These are phyloP conservation scores for Brachionus paranguensis DNA, from an alignment of 1,140 invertebrate genomes.

Conservation along the genomic window DNA sequence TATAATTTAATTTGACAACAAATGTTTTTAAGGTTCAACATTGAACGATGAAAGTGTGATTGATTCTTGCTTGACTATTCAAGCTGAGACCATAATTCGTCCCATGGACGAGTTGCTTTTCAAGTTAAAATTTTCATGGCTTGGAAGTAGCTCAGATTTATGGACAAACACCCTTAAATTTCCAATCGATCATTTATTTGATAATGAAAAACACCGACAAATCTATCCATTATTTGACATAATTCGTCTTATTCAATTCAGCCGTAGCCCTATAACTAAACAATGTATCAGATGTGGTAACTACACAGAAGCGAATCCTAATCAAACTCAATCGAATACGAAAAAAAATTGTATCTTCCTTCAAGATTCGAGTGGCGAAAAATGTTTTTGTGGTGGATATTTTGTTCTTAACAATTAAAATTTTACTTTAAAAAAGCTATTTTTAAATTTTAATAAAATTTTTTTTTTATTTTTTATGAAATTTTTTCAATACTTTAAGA, in stretches of 20 bases:
- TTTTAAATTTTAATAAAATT: not conserved
- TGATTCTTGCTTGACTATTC: slow-evolving; percentile 5
- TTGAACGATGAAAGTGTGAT: slow-evolving; percentile 4
- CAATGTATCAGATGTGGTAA: slow-evolving; percentile 35
- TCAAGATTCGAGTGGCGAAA: not conserved
- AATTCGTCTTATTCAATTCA: slow-evolving; percentile 15
- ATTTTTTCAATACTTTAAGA: not conserved
- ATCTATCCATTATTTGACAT: slow-evolving; percentile 27
- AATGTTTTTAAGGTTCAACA: not conserved
- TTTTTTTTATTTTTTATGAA: not conserved
- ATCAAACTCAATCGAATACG: not conserved
- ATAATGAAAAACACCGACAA: not conserved
- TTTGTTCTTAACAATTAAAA: slow-evolving; percentile 15
- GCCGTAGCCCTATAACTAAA: not conserved
- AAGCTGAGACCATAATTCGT: slow-evolving; percentile 25
- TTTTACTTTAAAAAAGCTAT: not conserved
- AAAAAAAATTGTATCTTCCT: slow-evolving; percentile 16
- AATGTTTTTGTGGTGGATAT: slow-evolving; percentile 25
- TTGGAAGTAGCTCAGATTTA: not conserved
- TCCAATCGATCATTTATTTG: not conserved
- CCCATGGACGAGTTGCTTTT: slow-evolving; percentile 15
- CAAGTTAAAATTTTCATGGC: slow-evolving; percentile 10
- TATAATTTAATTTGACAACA: not conserved
- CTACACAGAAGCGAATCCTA: not conserved
- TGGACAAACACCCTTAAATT: slow-evolving; percentile 15